Evolutionary conservation across 1,140 invertebrate genomes (phyloP).

Genomic region (Mamestra configurata): DNA sequence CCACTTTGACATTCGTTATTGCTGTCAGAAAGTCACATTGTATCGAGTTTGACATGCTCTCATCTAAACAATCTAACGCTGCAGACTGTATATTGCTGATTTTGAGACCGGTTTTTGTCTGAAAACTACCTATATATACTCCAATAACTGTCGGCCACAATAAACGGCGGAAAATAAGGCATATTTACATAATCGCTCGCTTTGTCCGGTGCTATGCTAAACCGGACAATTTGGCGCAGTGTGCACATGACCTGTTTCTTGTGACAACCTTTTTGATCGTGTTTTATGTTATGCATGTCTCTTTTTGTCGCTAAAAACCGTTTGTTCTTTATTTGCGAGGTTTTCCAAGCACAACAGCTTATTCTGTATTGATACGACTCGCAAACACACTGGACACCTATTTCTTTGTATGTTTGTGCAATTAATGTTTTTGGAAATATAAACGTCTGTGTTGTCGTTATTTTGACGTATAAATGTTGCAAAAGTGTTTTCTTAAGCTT

Average conservation of each 20-base stretch:
- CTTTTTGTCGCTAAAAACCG: slow-evolving; percentile 20
- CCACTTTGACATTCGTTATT: no score
- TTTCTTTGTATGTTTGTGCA: no score
- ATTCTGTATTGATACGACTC: not conserved
- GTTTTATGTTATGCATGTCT: not conserved
- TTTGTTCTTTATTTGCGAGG: not conserved
- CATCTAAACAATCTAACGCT: no score
- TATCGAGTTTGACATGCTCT: no score
- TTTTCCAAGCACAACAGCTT: not conserved
- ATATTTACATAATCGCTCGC: slow-evolving; percentile 28
- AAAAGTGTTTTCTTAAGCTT: not conserved
- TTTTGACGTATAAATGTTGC: not conserved
- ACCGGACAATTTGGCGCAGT: slow-evolving; percentile 16
- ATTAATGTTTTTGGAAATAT: not conserved
- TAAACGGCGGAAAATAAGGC: slow-evolving; percentile 4
- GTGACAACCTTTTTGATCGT: slow-evolving; percentile 24
- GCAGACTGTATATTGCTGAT: no score
- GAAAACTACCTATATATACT: no score
- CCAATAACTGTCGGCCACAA: not conserved
- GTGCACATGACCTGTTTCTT: slow-evolving; percentile 13
- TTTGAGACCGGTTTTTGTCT: no score
- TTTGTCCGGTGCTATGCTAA: not conserved
- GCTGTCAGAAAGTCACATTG: no score
- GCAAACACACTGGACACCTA: no score
- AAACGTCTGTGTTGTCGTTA: not conserved